Evolutionary conservation across 2,113 vertebrate species (phyloP).

Genomic region (Protomyctophum bolini): DNA sequence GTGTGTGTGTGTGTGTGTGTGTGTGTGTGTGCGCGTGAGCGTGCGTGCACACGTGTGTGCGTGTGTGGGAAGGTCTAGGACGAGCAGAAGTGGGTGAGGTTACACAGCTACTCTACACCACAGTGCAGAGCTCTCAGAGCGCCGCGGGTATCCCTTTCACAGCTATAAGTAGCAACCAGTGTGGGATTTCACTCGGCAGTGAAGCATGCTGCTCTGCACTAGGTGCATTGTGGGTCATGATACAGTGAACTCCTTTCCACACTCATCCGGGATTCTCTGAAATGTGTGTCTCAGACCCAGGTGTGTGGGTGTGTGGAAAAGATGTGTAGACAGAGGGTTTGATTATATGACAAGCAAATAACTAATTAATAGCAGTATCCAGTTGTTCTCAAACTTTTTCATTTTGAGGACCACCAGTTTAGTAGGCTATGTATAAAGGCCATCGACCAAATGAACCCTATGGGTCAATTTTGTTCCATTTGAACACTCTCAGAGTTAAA

Average conservation of each 20-base stretch:
- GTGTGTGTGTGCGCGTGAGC: conserved; percentile 16
- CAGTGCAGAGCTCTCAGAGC: conserved; percentile 54
- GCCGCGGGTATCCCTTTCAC: conserved; percentile 71
- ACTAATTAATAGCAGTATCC: no score
- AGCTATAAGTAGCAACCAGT: conserved; percentile 80
- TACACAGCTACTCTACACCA: conserved; percentile 72
- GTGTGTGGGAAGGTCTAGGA: conserved; percentile 30
- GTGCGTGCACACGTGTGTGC: conserved; percentile 24
- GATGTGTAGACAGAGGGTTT: not conserved
- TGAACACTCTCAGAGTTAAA: no score
- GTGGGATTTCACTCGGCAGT: conserved; percentile 68
- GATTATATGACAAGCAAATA: no score
- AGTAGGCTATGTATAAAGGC: no score
- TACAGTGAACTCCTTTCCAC: conserved; percentile 53
- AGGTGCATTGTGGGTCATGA: conserved; percentile 64
- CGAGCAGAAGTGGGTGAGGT: conserved; percentile 59
- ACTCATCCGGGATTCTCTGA: conserved; percentile 9
- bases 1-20: not conserved
- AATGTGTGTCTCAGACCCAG: not conserved
- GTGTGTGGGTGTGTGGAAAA: conserved; percentile 19
- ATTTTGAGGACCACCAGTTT: no score
- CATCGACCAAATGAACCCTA: no score
- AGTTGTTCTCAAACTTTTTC: no score
- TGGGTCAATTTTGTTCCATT: no score
- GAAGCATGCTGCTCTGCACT: conserved; percentile 44